Base-by-base conservation (phyloP, 2,797 vertebrate genomes). In the Steatocranus sp. region DNA sequence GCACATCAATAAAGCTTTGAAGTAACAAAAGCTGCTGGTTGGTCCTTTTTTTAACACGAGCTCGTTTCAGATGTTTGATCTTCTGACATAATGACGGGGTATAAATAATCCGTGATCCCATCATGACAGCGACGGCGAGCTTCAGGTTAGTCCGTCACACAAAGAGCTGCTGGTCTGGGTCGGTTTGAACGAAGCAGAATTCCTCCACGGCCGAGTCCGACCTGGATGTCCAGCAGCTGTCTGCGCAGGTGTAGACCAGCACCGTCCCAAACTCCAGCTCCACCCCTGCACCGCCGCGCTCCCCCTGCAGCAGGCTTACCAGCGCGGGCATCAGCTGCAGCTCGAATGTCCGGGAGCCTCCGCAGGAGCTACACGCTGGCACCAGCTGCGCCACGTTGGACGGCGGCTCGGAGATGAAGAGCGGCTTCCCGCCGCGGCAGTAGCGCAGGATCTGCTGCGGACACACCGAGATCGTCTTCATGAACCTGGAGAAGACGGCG, bases 291-390 rank as follows among this genome's bases (percentile, higher is more conserved):
- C 94, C 89, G 82, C 86, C 49, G 4, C 88, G 78, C n/a, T 8
- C 38, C 66, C 89, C 92, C 76, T 20, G 93, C 48, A 99, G 97
- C 91, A 97, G 94, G 84, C 95, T 96, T 90, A 98, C 97, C 90
- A 99, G 86, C 0, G 97, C 96, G 3, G 98, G 98, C 98, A 99
- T 99, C 20, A 99, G 96, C 86, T 99, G 98, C 83, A 99, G 96
- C 87, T 99, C 98, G 84, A 98, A 99, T 0, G 95, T 93, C 86
- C 97, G 95, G 25, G 50, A 78, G 34, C 93, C 91, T 25, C 97
- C 96, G 61, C 98, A 99, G 84, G 56, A 80, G 34, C 63, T 41
- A 38, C 98, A 99, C 10, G 80, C 77, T 0, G 96, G 88, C 43
- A 96, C 79, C 30, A 49, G 54, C 51, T 85, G 84, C 1, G 38